phyloP scores from a whole-genome alignment of 2,797 vertebrate genomes.

The Myotis findleyi region DNA sequence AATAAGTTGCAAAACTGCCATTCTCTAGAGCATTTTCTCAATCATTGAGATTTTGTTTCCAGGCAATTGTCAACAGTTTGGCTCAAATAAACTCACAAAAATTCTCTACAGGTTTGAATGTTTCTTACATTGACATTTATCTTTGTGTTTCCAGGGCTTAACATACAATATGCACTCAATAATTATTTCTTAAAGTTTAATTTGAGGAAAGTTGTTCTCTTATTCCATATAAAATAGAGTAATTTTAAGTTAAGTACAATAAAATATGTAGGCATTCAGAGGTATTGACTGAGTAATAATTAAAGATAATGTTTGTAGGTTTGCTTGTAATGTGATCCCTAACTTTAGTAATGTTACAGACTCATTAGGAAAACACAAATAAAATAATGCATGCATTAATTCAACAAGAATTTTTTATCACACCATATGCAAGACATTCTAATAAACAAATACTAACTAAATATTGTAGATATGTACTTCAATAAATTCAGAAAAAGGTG shows the following conservation, averaged over 20 bases:
- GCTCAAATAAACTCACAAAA: background rate
- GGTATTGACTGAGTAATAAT: slow-evolving; percentile 1
- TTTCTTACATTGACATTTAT: background rate
- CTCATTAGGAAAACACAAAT: slow-evolving; percentile 17
- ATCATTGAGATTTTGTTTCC: background rate
- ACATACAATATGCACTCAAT: background rate
- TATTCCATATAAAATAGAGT: slow-evolving; percentile 13
- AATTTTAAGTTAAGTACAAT: slow-evolving; percentile 43
- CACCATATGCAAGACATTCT: background rate
- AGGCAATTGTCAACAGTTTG: background rate
- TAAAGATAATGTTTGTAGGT: slow-evolving; percentile 5
- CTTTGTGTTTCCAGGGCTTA: slow-evolving; percentile 19
- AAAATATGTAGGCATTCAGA: slow-evolving; percentile 10
- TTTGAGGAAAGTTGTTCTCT: background rate
- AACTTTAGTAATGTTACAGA: slow-evolving; percentile 11
- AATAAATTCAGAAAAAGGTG: slow-evolving; percentile 1
- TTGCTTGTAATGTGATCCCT: background rate
- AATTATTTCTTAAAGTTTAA: slow-evolving; percentile 32
- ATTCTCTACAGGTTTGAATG: background rate
- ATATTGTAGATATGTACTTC: background rate
- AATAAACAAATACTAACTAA: slow-evolving; percentile 5
- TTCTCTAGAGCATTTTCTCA: background rate
- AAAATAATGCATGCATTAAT: background rate
- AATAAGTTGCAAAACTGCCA: background rate
- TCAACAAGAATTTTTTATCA: background rate